A percentile compares a stretch with the other conserved stretches of the same genome.
phyloP scores from a whole-genome alignment of 2,888 invertebrate species.

The Hydropsyche betteni region DNA sequence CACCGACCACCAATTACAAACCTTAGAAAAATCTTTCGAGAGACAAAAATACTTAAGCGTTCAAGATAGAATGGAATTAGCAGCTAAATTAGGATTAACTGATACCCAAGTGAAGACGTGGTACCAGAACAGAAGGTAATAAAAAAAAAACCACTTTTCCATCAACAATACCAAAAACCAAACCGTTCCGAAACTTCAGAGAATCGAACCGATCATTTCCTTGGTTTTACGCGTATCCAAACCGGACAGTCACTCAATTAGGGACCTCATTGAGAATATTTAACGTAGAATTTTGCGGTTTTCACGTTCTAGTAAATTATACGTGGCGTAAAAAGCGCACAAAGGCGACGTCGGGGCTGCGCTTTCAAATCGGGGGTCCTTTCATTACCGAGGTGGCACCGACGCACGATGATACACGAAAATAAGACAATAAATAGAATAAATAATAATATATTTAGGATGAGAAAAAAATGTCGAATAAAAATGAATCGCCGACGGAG shows the following conservation, averaged over 20 bases:
- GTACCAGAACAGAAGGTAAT: slow-evolving; percentile 97
- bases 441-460: slow-evolving; percentile 18
- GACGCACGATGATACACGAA: slow-evolving; percentile 34
- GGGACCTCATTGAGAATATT: slow-evolving; percentile 12
- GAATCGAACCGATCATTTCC: too few species aligned
- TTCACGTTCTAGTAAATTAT: neutral
- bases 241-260: neutral
- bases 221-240: too few species aligned
- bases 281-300: slow-evolving; percentile 7
- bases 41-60: slow-evolving; percentile 96
- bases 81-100: slow-evolving; percentile 92
- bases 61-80: slow-evolving; percentile 98
- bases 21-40: slow-evolving; percentile 96
- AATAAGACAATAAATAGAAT: slow-evolving; percentile 32
- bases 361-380: neutral
- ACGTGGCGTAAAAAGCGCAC: neutral
- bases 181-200: too few species aligned
- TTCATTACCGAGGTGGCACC: slow-evolving; percentile 23
- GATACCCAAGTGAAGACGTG: slow-evolving; percentile 99
- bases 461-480: slow-evolving; percentile 11
- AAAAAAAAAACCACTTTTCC: neutral
- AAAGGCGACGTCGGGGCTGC: slow-evolving; percentile 37
- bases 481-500: neutral
- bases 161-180: too few species aligned
- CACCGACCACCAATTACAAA: slow-evolving; percentile 97